Base-by-base conservation (phyloP, 92 coral and sea anemone genomes). In the Virgularia gustaviana region DNA sequence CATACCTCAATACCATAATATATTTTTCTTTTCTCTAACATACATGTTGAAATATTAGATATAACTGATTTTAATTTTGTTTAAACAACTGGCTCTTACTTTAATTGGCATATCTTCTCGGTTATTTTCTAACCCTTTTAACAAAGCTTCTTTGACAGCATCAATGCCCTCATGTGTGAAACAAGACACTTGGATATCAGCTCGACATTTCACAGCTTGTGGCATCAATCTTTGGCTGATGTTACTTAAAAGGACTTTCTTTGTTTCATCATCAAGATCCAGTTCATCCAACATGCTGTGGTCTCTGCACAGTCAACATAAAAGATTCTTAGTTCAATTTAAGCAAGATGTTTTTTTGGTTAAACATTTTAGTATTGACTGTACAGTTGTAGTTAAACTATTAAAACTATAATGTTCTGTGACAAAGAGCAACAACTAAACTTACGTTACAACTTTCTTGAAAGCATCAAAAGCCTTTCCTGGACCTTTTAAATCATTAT, bases 101-200 rank as follows among this genome's bases (percentile, higher is more conserved):
- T 94, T 94, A 56, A 94, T 85, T 4, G 99, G 86, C 54, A 85
- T 79, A 31, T 94, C 99, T 71, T 94, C 99, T 29, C 91, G 75
- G 1, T 96, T 79, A 38, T 96, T 87, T 24, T 94, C 87, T 12
- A 94, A 79, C 34, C 99, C 99, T 60, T 87, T 89, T 36, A 87
- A 63, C 41, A 94, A 54, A 6, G 99, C 95, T 32, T 78, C 83
- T 63, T 94, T 94, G 19, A 94, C 95, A 3, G 99, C 99, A 83
- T 94, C 99, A 49, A 94, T 89, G 2, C 99, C 99, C 30, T 89
- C 99, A 80, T 89, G 90, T 6, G 94, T 96, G 80, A 89, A 94
- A 76, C 99, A 94, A 0, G 96, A 86, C 36, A 94, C 99, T 63
- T 94, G 96, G 22, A 94, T 63, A 65, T 94, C 99, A 54, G 99